Evolutionary conservation across 2,113 vertebrate species (phyloP), one percentile per base, ranked within the genome.

Genomic region (Aviceda subcristata): DNA sequence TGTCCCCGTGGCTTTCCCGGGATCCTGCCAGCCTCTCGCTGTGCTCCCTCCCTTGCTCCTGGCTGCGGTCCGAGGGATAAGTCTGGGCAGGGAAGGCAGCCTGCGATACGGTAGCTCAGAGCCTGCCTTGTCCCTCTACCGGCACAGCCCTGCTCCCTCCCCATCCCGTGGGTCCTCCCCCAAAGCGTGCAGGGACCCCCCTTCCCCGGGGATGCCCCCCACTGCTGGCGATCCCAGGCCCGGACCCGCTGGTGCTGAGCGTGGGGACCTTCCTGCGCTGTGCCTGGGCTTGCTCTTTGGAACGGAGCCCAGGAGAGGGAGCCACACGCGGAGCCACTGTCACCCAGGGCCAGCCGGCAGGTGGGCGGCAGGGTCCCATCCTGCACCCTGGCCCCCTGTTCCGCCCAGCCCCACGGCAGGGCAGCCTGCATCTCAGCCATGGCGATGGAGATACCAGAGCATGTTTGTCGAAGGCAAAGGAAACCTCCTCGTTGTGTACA

Each of bases 401-500:
- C 45, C 36, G 27, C 19, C 11, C 18, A 38, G 55, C 51, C n/a
- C 48, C 0, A 0, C 13, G 3, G 36, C 86, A 19, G 30, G 81
- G 71, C 60, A 67, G 64, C 81, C 81, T 67, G 64, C 90, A 73
- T 89, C 82, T 68, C 26, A 5, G 75, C 92, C 27, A 3, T 23
- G 15, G 85, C 29, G 23, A 90, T 89, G 91, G 91, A 94, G 91
- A 80, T 85, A 88, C 53, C 81, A 82, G 32, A 68, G 72, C 3
- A 0, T 94, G 80, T 97, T 97, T 97, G 93, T 97, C 64, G 63
- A 96, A 97, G 72, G 91, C 95, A 24, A 78, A 94, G 88, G 91
- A 94, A 90, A 93, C 91, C 94, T 97, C 97, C 86, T 92, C 9
- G n/a, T 97, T 98, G 97, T 98, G 97, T 98, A 98, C 96, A 98